Base-by-base conservation (phyloP, 2,113 vertebrate species). In the Peromyscus californicus region DNA sequence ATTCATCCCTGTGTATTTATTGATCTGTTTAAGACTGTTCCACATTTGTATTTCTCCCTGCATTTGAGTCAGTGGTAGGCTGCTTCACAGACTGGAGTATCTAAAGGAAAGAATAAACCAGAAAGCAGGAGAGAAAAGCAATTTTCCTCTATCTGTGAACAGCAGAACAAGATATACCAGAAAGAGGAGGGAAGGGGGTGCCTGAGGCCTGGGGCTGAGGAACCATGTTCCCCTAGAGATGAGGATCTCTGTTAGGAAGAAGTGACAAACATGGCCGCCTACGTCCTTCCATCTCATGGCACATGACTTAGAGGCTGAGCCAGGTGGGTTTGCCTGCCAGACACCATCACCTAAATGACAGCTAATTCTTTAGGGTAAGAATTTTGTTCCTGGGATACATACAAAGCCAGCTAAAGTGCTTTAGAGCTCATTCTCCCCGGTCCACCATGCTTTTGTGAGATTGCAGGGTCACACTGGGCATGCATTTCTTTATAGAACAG, bases 341-440 rank as follows among this genome's bases (percentile, higher is more conserved):
- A 13, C n/a, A 4, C 39, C 74, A 36, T 67, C 74, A 42, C 74
- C 85, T 57, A 74, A 93, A 33, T 45, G 80, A 42, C 91, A 95
- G 79, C 75, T 85, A 21, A 2, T 17, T 61, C 59, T 94, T 93
- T 48, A 3, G 74, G n/a, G 29, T 95, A 54, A 82, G 61, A 78
- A 42, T 70, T 96, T 80, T 89, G 85, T 90, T 94, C 67, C 80
- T 69, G 84, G 63, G 42, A 79, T 96, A 95, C 72, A 82, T 9
- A 91, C 10, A 92, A 85, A 96, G 26, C 63, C 90, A 94, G 69
- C 33, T 83, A 72, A 96, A 95, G 94, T 78, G 67, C 57, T 39
- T 48, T 57, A 2, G 4, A 36, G 17, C 90, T 59, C 31, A 57
- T 5, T 70, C 36, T 69, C 72, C 17, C 33, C 45, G 1, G 10